Evolutionary conservation across 2,888 invertebrate genomes (phyloP).

Genomic region (Cephonodes hylas): DNA sequence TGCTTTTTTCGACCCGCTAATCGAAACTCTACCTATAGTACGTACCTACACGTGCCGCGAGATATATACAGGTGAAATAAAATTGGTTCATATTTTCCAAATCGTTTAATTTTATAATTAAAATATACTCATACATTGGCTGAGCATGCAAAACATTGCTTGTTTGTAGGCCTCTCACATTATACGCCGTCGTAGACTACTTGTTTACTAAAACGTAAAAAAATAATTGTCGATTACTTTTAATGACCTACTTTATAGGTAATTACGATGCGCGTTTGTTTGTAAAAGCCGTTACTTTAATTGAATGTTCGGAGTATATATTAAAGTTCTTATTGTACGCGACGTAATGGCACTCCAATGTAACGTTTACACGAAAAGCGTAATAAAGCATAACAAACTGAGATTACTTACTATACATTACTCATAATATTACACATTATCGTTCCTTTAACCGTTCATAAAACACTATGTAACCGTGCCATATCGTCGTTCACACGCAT

Average conservation of each 20-base stretch:
- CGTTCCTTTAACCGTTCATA: neutral
- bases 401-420: conserved; percentile 7
- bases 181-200: neutral
- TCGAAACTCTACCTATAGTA: no score
- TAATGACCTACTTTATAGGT: neutral
- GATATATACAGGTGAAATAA: no score
- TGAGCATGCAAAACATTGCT: no score
- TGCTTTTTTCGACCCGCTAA: no score
- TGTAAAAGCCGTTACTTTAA: neutral
- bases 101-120: no score
- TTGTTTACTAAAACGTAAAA: neutral
- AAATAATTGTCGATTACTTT: neutral
- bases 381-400: neutral
- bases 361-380: neutral
- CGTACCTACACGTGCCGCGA: no score
- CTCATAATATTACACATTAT: neutral
- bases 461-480: neutral
- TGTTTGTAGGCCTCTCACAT: neutral
- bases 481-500: neutral
- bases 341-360: conserved; percentile 1
- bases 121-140: no score
- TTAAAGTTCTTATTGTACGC: neutral
- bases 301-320: neutral
- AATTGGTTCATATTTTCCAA: no score
- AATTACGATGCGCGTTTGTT: neutral